Conservation (phyloP, 2,888 invertebrate genomes). For the Diarsia mendica region DNA sequence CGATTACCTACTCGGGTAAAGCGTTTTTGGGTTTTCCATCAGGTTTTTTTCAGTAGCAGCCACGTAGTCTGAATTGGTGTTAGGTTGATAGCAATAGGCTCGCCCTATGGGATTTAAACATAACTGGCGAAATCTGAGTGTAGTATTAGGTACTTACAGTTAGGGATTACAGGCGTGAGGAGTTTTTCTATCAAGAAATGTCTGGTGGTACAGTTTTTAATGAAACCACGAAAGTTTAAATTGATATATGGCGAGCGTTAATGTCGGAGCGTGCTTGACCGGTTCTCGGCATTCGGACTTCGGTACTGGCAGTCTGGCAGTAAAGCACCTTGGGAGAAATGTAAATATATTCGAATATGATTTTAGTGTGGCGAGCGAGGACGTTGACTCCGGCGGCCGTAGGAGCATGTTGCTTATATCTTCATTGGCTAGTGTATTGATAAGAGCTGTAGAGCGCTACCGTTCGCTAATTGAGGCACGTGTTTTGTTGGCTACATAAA, state of each 20-base stretch:
- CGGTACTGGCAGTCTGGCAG: constrained; percentile 72
- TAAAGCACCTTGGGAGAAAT: constrained; percentile 78
- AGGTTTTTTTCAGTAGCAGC: too few relatives aligned
- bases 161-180: too few relatives aligned
- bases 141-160: too few relatives aligned
- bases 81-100: too few relatives aligned
- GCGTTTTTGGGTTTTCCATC: too few relatives aligned
- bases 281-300: constrained; percentile 64
- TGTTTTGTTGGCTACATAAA: neutral
- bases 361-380: constrained; percentile 79
- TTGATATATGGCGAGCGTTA: constrained; percentile 53
- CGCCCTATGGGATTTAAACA: too few relatives aligned
- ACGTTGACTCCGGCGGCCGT: constrained; percentile 76
- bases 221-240: constrained; percentile 52
- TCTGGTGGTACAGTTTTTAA: constrained; percentile 21
- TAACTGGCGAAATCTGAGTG: too few relatives aligned
- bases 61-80: too few relatives aligned
- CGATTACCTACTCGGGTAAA: too few relatives aligned
- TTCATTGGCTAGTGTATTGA: constrained; percentile 63
- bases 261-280: constrained; percentile 64
- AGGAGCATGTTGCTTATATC: constrained; percentile 64
- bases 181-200: neutral
- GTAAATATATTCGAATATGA: constrained; percentile 82
- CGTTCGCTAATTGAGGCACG: neutral
- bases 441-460: constrained; percentile 43